phyloP scores from a whole-genome alignment of 2,888 invertebrate species.

The Drosophila neotestacea region DNA sequence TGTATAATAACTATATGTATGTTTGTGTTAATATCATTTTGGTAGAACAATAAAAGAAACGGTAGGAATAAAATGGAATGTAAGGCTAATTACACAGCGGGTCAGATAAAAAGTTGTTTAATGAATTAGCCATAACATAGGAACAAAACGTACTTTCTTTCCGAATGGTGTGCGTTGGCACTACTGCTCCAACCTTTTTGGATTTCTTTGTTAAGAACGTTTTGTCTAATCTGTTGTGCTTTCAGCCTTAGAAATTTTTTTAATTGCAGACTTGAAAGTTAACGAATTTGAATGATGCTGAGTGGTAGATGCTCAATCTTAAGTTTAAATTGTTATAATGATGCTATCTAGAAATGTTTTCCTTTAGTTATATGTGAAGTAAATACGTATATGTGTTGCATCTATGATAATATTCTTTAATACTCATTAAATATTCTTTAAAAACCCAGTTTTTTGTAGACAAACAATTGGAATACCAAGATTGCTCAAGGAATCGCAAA shows the following conservation, averaged over 20 bases:
- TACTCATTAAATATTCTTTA: neutral
- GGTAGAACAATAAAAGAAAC: neutral
- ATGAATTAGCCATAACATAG: no score
- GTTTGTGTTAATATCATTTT: conserved; percentile 9
- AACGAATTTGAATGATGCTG: neutral
- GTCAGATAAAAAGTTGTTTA: no score
- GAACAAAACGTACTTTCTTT: no score
- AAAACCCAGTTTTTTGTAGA: neutral
- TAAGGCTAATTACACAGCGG: no score
- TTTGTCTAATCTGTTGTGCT: no score
- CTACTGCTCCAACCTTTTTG: no score
- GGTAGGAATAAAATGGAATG: neutral
- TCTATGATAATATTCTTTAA: neutral
- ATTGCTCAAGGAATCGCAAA: neutral
- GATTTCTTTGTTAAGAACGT: no score
- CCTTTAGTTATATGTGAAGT: neutral
- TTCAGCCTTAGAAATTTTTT: neutral
- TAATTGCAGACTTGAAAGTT: conserved; percentile 4
- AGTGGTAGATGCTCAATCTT: neutral
- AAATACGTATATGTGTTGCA: neutral
- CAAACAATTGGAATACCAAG: neutral
- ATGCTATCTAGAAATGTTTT: conserved; percentile 18
- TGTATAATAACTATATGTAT: neutral
- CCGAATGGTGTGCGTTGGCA: no score
- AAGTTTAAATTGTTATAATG: conserved; percentile 3